Base-by-base conservation (phyloP, 2,888 invertebrate species). In the Atherix ibis region DNA sequence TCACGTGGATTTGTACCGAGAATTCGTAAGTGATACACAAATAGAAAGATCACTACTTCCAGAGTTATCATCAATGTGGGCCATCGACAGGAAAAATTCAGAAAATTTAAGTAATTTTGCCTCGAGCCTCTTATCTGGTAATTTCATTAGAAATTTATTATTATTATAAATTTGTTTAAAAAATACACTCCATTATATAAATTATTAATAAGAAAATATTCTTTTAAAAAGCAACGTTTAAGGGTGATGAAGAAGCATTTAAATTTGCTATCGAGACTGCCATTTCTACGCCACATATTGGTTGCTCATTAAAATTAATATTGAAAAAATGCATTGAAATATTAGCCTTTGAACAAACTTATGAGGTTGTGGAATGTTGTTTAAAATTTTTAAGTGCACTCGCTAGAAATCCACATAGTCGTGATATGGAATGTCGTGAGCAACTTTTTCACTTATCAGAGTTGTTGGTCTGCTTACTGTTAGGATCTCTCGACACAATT, bases 401-500 rank as follows among this genome's bases (percentile, higher is more conserved):
- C 9, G 48, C 51, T 5, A 48, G 44, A n/a, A 62, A 61, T 44
- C 41, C 48, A 1, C 45, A 46, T 16, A 48, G 54, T 4, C 50
- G 52, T 15, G 50, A 56, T 36, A 48, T 47, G 5, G 47, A 48
- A 9, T 52, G 52, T n/a, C 48, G 54, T 2, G 46, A 48, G 24
- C 54, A 59, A 33, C 52, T 54, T 27, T 58, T 57, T 28, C 50
- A 61, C 40, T 41, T 61, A 18, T 49, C 58, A 2, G 58, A 60
- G 39, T 49, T 61, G 15, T 47, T 61, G 3, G 46, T 56, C 9
- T 57, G 58, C 6, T 52, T 60, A 31, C 39, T 61, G 2, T 41
- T 60, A 36, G 59, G 54, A 3, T 54, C 57, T 1, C 53, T 45
- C 34, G 58, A 58, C 32, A 47, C 51, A n/a, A 56, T 54, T 3